These are phyloP conservation scores for Drosophila simulans DNA, from an alignment of 1,140 invertebrate genomes.

Conservation along the genomic window DNA sequence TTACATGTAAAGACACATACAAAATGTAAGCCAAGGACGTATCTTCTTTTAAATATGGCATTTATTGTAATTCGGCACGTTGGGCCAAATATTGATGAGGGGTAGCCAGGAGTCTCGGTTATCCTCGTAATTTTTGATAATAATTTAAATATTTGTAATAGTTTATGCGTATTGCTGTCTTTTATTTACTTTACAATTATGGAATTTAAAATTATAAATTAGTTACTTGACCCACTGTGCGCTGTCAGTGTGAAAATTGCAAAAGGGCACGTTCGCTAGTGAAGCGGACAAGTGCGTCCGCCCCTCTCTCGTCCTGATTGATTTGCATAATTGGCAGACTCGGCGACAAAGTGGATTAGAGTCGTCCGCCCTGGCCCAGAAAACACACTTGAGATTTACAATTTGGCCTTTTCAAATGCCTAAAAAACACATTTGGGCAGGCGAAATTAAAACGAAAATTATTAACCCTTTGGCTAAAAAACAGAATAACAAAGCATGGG, in stretches of 20 bases:
- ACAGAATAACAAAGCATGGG: not conserved
- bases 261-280: conserved; percentile 28
- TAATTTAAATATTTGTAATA: too few species aligned
- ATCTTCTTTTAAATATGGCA: not conserved
- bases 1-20: too few species aligned
- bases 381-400: conserved; percentile 13
- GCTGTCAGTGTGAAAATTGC: not conserved
- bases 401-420: conserved; percentile 11
- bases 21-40: too few species aligned
- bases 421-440: conserved; percentile 10
- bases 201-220: too few species aligned
- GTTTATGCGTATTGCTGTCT: too few species aligned
- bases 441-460: conserved; percentile 32
- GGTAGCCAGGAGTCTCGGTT: too few species aligned
- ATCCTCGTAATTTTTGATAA: too few species aligned
- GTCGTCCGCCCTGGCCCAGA: conserved; percentile 7
- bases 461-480: not conserved
- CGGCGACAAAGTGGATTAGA: conserved; percentile 50
- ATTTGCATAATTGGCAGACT: conserved; percentile 69
- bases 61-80: too few species aligned
- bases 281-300: conserved; percentile 21
- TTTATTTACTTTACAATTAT: too few species aligned
- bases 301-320: conserved; percentile 37
- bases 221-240: conserved; percentile 6
- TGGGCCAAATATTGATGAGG: too few species aligned